Evolutionary conservation across 2,888 invertebrate species (phyloP).

Genomic region (Chymomyza procnemis): DNA sequence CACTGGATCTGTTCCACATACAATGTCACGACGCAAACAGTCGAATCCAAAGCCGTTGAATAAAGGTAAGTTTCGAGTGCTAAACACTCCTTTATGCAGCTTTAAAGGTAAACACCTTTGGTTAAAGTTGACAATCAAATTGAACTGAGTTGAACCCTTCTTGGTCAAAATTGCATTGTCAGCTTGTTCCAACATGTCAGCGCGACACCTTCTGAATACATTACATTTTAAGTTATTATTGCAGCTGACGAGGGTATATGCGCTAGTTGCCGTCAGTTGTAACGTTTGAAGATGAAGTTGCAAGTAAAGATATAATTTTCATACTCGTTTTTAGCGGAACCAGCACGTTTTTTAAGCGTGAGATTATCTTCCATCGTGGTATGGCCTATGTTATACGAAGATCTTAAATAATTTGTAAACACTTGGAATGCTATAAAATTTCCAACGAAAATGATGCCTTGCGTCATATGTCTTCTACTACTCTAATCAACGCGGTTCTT

Average conservation of each 20-base stretch:
- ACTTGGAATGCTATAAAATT: too few species aligned
- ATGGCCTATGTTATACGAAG: too few species aligned
- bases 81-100: neutral
- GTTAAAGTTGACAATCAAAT: neutral
- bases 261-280: neutral
- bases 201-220: neutral
- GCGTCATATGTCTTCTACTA: too few species aligned
- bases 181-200: neutral
- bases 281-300: neutral
- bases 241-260: neutral
- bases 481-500: too few species aligned
- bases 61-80: constrained; percentile 84
- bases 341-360: too few species aligned
- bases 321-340: too few species aligned
- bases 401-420: too few species aligned
- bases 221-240: neutral
- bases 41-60: constrained; percentile 94
- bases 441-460: too few species aligned
- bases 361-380: too few species aligned
- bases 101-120: neutral
- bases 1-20: constrained; percentile 58
- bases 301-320: too few species aligned
- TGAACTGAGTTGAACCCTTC: neutral
- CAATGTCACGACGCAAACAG: constrained; percentile 96
- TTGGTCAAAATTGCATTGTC: neutral